Evolutionary conservation across 2,888 invertebrate species (phyloP), one percentile per base, ranked within the genome.

Genomic region (Archips crataeganus): DNA sequence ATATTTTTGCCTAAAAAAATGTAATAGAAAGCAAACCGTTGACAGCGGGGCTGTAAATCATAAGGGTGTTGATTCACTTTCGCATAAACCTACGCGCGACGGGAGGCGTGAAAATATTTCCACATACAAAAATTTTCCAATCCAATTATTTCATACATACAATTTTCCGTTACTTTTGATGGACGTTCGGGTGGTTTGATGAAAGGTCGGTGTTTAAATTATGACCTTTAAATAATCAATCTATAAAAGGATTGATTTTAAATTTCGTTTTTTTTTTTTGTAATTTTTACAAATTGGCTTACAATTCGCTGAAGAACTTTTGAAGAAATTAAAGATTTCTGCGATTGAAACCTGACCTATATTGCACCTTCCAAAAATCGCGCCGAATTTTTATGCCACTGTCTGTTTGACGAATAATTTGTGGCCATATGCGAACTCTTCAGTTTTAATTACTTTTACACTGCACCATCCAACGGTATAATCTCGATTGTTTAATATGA

Each of bases 1-100:
- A 74, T 70, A 74, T 74, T 65, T 73, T 74, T 61, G 51, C 74
- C 65, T 54, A 67, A 74, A 74, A 73, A 74, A 70, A 70, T 74
- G 70, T 74, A 45, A 70, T 70, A 74, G 69, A 70, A 70, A 65
- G 70, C 74, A 54, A 74, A 60, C 69, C 69, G 51, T 69, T 70
- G 74, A 65, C 74, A 74, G 70, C 69, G 45, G 51, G 64, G 10
- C 54, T 51, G 69, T 74, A 61, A 69, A 70, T 74, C 74, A 74
- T 15, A 70, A 70, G 74, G 74, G 74, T 70, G 73, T 74, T 74
- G 74, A 70, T 74, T 74, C 74, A 74, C 65, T 70, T 64, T n/a
- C 51, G 69, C 60, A 64, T 70, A 74, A 70, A 49, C 36, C 39
- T 39, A 59, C 64, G 34, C 47, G 57, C 34, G 51, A 60, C 10